Conservation (phyloP, 2,888 invertebrate species). For the Acronicta psi region DNA sequence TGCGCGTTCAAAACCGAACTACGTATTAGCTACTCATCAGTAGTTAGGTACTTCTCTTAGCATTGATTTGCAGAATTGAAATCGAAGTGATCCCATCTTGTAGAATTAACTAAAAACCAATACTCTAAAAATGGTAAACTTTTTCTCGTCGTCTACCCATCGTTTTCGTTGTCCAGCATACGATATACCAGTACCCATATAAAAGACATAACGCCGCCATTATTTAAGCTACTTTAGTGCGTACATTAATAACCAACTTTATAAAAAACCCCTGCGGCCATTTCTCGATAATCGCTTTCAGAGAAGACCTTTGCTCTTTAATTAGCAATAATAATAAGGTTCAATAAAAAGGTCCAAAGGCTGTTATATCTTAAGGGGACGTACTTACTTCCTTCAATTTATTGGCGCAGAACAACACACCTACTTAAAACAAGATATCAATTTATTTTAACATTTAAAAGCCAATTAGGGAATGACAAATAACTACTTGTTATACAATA, state of each 20-base stretch:
- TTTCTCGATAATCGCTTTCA: conserved; percentile 18
- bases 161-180: too few relatives aligned
- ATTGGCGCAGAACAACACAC: conserved; percentile 17
- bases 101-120: too few relatives aligned
- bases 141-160: too few relatives aligned
- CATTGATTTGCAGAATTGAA: too few relatives aligned
- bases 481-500: conserved; percentile 19
- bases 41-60: too few relatives aligned
- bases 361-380: conserved; percentile 1
- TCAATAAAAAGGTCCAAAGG: conserved; percentile 19
- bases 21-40: too few relatives aligned
- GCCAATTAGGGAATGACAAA: conserved; percentile 31
- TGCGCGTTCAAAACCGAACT: too few relatives aligned
- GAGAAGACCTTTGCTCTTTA: conserved; percentile 26
- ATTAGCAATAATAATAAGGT: conserved; percentile 31
- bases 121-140: too few relatives aligned
- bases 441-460: conserved; percentile 16
- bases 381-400: conserved; percentile 28
- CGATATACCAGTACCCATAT: too few relatives aligned
- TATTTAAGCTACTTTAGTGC: background rate
- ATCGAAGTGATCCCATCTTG: too few relatives aligned
- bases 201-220: too few relatives aligned
- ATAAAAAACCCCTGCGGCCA: conserved; percentile 12
- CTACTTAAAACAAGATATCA: conserved; percentile 19
- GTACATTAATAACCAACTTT: background rate